These are phyloP conservation scores for Psilanteris sp. DNA, from an alignment of 1,140 invertebrate species.

Conservation along the genomic window DNA sequence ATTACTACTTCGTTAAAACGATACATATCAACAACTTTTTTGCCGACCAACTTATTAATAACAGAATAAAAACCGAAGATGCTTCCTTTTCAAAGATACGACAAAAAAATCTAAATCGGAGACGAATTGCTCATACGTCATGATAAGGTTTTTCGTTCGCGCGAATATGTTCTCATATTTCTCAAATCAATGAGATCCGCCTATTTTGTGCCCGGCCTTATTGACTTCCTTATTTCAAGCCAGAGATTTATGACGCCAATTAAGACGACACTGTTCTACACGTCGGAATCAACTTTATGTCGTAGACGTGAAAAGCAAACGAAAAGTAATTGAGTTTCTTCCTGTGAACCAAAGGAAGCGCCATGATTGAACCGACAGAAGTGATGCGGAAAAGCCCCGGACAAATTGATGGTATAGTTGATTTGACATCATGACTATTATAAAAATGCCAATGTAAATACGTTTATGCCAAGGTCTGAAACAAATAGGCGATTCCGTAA, in stretches of 20 bases:
- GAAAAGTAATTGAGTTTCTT: slow-evolving; percentile 61
- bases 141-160: slow-evolving; percentile 20
- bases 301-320: slow-evolving; percentile 55
- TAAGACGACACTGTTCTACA: slow-evolving; percentile 72
- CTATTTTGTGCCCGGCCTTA: slow-evolving; percentile 75
- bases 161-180: slow-evolving; percentile 54
- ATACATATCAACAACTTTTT: background rate
- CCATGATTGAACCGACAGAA: slow-evolving; percentile 37
- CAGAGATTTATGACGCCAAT: slow-evolving; percentile 73
- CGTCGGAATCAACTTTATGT: slow-evolving; percentile 65
- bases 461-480: background rate
- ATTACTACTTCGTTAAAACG: background rate
- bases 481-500: too few species aligned
- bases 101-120: too few species aligned
- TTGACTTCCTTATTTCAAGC: slow-evolving; percentile 72
- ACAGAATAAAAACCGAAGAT: background rate
- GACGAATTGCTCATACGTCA: slow-evolving; percentile 18
- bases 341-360: slow-evolving; percentile 33
- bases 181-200: slow-evolving; percentile 68
- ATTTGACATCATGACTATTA: slow-evolving; percentile 34
- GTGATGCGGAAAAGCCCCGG: slow-evolving; percentile 35
- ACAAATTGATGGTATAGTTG: slow-evolving; percentile 44
- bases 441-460: slow-evolving; percentile 16
- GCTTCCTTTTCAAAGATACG: too few species aligned
- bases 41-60: background rate